A percentile compares a stretch with the other conserved stretches of the same genome.
These are phyloP conservation scores for Caloenas nicobarica DNA, from an alignment of 2,113 vertebrate genomes.

Conservation along the genomic window DNA sequence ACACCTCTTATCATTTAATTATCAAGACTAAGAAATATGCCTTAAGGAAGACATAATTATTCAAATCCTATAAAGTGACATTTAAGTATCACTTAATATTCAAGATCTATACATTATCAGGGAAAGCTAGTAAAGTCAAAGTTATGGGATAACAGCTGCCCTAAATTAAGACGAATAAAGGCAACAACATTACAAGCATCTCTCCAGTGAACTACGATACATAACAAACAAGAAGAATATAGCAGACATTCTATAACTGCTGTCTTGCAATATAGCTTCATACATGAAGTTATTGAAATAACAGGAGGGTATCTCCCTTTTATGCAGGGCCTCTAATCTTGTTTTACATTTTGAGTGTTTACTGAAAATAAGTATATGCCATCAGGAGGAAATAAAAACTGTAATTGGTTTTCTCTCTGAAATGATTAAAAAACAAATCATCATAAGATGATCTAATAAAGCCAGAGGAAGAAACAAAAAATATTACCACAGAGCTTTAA, in stretches of 20 bases:
- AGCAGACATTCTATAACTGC: not conserved
- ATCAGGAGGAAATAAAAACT: not conserved
- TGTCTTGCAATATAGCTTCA: not conserved
- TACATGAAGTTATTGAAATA: not conserved
- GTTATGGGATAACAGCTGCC: not conserved
- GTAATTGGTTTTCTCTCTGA: not conserved
- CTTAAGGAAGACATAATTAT: not conserved
- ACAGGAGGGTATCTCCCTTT: not conserved
- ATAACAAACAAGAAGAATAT: not conserved
- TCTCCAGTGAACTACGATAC: not conserved
- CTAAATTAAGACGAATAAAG: not conserved
- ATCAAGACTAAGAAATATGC: not conserved
- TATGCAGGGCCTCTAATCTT: not conserved
- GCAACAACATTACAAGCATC: not conserved
- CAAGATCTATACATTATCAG: not conserved
- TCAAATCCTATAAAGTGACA: not conserved
- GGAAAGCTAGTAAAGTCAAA: not conserved
- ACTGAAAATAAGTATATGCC: not conserved
- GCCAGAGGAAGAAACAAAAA: not conserved
- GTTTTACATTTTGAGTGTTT: not conserved
- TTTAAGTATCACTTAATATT: not conserved
- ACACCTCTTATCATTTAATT: constrained; percentile 13
- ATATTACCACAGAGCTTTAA: not conserved
- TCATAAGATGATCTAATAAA: not conserved
- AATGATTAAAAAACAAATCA: not conserved